Percentiles rank a stretch among this genome's conserved stretches.
Evolutionary conservation across 1,140 invertebrate genomes (phyloP).

Genomic region (Metopolophium dirhodum): DNA sequence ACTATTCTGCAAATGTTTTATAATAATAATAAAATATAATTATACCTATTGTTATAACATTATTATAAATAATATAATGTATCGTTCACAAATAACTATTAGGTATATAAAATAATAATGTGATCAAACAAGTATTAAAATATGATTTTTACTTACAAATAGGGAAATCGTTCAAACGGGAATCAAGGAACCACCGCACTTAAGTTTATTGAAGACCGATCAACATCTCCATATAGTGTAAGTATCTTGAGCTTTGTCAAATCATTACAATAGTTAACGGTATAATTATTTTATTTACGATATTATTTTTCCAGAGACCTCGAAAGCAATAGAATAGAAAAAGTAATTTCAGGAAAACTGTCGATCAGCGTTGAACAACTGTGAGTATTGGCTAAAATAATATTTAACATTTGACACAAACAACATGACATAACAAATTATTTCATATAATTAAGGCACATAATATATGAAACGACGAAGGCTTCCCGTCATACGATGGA

Average conservation of each 20-base stretch:
- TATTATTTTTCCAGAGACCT: conserved; percentile 25
- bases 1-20: not conserved
- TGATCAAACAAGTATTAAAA: not conserved
- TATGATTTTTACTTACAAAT: not conserved
- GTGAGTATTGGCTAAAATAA: conserved; percentile 36
- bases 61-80: not conserved
- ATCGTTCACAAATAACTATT: not conserved
- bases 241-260: not conserved
- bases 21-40: no score
- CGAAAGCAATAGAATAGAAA: conserved; percentile 39
- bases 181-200: not conserved
- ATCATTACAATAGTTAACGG: not conserved
- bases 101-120: no score
- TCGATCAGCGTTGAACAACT: conserved; percentile 20
- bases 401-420: not conserved
- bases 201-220: not conserved
- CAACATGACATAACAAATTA: not conserved
- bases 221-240: conserved; percentile 27
- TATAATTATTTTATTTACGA: not conserved
- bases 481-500: not conserved
- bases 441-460: not conserved
- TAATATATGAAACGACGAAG: not conserved
- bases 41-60: not conserved
- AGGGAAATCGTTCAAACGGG: conserved; percentile 32
- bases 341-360: not conserved